Percentiles rank a stretch among this genome's conserved stretches.
Conservation (phyloP, 1,140 invertebrate species). For the Mizuhopecten yessoensis region DNA sequence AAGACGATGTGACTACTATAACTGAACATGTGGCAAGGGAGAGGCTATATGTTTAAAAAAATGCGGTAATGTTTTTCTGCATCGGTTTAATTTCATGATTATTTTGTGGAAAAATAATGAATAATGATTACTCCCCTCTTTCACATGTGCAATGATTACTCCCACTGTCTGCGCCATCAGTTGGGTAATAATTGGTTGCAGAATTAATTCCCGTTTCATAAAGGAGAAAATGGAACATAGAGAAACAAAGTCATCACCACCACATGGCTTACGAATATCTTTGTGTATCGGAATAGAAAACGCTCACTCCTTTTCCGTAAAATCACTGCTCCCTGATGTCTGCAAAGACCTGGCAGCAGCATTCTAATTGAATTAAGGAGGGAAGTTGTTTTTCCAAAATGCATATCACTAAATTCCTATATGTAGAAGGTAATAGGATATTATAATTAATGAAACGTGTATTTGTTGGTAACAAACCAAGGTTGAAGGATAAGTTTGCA, state of each 20-base stretch:
- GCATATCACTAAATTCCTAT: background rate
- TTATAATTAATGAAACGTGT: background rate
- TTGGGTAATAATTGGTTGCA: background rate
- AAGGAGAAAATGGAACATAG: background rate
- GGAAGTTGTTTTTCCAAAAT: background rate
- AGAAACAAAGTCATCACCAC: background rate
- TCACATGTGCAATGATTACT: constrained; percentile 3
- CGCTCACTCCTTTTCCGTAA: background rate
- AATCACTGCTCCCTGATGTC: background rate
- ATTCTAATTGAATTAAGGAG: background rate
- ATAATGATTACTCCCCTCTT: constrained; percentile 29
- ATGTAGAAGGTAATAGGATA: background rate
- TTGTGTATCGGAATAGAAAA: background rate
- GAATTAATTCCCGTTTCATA: constrained; percentile 7
- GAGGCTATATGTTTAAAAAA: background rate
- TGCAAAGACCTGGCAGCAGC: background rate
- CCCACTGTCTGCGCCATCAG: background rate
- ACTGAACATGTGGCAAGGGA: constrained; percentile 1
- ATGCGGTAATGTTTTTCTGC: background rate
- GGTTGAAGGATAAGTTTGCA: background rate
- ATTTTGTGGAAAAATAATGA: background rate
- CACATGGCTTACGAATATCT: background rate
- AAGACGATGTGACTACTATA: background rate
- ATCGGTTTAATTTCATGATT: background rate
- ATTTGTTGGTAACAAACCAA: background rate